Percentiles rank a stretch among this genome's conserved stretches.
Conservation (phyloP, 2,113 vertebrate genomes). For the Heloderma charlesbogerti region DNA sequence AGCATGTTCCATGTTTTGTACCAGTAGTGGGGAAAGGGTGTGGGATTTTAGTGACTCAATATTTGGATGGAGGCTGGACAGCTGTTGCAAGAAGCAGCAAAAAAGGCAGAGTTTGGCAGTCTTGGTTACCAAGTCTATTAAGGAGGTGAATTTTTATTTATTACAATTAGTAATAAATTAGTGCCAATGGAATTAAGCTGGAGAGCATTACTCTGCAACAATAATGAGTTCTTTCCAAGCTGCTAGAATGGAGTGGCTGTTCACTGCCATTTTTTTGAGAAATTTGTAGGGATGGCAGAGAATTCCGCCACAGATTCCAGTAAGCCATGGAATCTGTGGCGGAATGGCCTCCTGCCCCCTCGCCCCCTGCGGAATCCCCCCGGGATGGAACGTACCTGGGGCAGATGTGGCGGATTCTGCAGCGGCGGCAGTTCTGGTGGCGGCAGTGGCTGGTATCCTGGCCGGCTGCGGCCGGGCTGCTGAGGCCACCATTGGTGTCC, state of each 20-base stretch:
- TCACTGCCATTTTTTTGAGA: constrained; percentile 36
- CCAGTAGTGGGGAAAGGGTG: constrained; percentile 22
- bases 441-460: no score
- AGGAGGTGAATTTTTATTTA: constrained; percentile 49
- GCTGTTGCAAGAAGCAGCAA: neutral
- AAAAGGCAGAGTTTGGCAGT: constrained; percentile 22
- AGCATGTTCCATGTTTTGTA: constrained; percentile 23
- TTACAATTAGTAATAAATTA: constrained; percentile 61
- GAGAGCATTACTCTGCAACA: constrained; percentile 20
- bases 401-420: no score
- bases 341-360: no score
- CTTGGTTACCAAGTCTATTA: constrained; percentile 35
- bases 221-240: constrained; percentile 39
- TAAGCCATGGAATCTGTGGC: no score
- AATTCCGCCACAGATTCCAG: no score
- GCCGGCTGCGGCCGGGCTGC: no score
- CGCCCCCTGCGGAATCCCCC: no score
- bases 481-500: no score
- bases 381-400: no score
- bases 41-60: constrained; percentile 47
- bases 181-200: constrained; percentile 13
- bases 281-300: no score
- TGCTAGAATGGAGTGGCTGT: constrained; percentile 29
- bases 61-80: constrained; percentile 30
- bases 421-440: no score